A percentile compares a stretch with the other conserved stretches of the same genome.
Conservation (phyloP, 2,113 vertebrate genomes). For the Eudyptes chrysolophus region DNA sequence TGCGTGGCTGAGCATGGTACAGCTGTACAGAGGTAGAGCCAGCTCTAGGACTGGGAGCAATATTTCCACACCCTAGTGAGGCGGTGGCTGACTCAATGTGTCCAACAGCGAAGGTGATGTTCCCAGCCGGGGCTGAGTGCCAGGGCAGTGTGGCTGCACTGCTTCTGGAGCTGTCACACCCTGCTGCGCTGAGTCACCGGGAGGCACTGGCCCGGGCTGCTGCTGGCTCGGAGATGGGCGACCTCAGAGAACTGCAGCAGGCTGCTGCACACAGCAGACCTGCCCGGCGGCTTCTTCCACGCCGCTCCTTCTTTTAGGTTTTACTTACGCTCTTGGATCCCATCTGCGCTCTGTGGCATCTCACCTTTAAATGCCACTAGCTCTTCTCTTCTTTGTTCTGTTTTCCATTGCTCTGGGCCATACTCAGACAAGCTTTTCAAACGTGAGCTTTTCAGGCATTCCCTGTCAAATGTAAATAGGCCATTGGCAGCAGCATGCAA, state of each 20-base stretch:
- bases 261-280: background rate
- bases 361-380: background rate
- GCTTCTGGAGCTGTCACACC: background rate
- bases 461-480: background rate
- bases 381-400: background rate
- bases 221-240: background rate
- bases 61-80: background rate
- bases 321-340: background rate
- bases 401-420: background rate
- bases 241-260: background rate
- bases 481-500: background rate
- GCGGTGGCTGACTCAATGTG: background rate
- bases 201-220: background rate
- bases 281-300: background rate
- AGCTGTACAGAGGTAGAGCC: background rate
- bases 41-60: background rate
- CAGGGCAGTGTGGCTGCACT: background rate
- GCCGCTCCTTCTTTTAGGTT: background rate
- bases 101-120: background rate
- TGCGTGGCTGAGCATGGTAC: accelerated
- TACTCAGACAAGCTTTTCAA: background rate
- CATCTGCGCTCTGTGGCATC: background rate
- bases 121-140: background rate
- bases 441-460: background rate
- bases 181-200: background rate